These are phyloP conservation scores for Hypolimnas misippus DNA, from an alignment of 2,888 invertebrate species.

Conservation along the genomic window DNA sequence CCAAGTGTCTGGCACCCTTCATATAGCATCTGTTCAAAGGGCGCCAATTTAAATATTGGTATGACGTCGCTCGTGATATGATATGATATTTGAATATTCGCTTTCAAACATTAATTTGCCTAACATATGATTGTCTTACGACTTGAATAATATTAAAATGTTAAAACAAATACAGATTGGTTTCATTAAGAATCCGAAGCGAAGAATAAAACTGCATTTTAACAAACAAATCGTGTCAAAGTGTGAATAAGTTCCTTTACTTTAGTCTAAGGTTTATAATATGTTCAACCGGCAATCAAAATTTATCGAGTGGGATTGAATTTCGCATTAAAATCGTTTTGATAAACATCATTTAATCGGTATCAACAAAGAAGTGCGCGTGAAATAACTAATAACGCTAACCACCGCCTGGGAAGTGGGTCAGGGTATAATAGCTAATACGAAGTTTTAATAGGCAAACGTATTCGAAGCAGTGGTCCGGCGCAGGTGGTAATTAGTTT, in stretches of 20 bases:
- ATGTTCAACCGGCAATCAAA: no score
- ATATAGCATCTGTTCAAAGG: background rate
- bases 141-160: no score
- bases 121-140: no score
- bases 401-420: slow-evolving; percentile 22
- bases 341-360: background rate
- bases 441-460: slow-evolving; percentile 40
- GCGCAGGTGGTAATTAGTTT: slow-evolving; percentile 38
- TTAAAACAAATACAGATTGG: no score
- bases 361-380: slow-evolving; percentile 2
- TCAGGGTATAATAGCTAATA: slow-evolving; percentile 33
- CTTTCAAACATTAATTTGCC: background rate
- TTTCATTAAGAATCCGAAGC: no score
- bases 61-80: background rate
- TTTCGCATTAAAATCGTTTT: no score
- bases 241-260: no score
- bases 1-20: slow-evolving; percentile 3
- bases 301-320: no score
- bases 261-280: no score
- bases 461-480: slow-evolving; percentile 35
- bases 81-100: slow-evolving; percentile 1
- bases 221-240: no score
- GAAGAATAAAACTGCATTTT: no score
- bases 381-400: slow-evolving; percentile 11
- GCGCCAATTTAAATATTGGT: background rate